Conservation (phyloP, 2,113 vertebrate species). For the Solea solea region DNA sequence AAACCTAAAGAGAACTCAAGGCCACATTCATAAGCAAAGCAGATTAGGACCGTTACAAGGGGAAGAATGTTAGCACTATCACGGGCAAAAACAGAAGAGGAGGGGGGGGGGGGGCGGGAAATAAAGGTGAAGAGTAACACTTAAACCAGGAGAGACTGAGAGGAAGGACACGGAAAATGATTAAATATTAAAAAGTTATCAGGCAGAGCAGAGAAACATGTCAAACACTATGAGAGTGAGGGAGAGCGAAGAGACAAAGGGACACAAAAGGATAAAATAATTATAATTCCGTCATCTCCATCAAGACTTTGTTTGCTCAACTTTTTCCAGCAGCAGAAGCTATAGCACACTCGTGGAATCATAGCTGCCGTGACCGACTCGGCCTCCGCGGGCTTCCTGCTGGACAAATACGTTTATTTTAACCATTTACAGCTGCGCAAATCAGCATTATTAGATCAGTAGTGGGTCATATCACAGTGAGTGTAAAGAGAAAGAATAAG, state of each 20-base stretch:
- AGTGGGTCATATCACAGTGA: background rate
- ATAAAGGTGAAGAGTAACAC: conserved; percentile 11
- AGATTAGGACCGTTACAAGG: conserved; percentile 61
- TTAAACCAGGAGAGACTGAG: background rate
- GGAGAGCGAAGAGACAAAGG: background rate
- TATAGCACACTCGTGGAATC: background rate
- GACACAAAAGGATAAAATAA: background rate
- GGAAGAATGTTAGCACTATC: conserved; percentile 41
- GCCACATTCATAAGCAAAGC: conserved; percentile 47
- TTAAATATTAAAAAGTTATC: background rate
- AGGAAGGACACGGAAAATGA: background rate
- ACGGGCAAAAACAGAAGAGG: conserved; percentile 2
- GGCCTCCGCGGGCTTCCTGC: background rate
- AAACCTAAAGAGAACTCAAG: conserved; percentile 15
- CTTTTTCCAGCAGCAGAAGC: background rate
- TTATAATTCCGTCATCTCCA: background rate
- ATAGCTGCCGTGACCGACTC: conserved; percentile 1
- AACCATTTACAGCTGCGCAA: background rate
- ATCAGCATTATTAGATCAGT: background rate
- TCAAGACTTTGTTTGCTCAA: background rate
- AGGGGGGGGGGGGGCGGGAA: background rate
- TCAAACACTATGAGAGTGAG: background rate
- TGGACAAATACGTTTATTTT: background rate
- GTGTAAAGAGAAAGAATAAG: background rate
- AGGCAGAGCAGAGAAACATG: background rate